Conservation (phyloP, 2,797 vertebrate species). For the Sebastes iracundus region DNA sequence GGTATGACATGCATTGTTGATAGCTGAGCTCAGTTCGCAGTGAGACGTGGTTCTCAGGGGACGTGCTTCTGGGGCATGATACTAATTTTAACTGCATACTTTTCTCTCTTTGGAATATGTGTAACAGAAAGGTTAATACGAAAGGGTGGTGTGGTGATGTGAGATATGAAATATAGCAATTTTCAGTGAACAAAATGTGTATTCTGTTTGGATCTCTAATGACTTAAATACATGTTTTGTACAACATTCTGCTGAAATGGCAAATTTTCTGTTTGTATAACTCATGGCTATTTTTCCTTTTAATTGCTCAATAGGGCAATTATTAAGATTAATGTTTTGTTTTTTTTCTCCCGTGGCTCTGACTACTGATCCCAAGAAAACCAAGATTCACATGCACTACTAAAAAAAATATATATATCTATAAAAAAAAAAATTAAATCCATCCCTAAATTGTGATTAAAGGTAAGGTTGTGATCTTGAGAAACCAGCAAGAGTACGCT, state of each 20-base stretch:
- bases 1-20: constrained; percentile 11
- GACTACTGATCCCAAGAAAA: not conserved
- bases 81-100: not conserved
- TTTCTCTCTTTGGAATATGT: not conserved
- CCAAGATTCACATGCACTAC: not conserved
- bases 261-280: not conserved
- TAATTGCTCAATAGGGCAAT: not conserved
- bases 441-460: not conserved
- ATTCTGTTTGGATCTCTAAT: not conserved
- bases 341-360: not conserved
- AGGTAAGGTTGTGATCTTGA: not conserved
- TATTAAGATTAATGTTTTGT: not conserved
- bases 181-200: not conserved
- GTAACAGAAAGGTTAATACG: not conserved
- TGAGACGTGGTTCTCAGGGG: constrained; percentile 2
- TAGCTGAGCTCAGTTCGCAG: constrained; percentile 16
- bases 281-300: not conserved
- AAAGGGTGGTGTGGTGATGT: not conserved
- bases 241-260: not conserved
- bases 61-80: not conserved
- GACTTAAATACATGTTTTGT: not conserved
- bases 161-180: not conserved
- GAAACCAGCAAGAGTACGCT: too few species aligned
- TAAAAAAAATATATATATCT: too few species aligned
- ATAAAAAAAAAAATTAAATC: not conserved